These are phyloP conservation scores for Syrmaticus mikado DNA, from an alignment of 2,113 vertebrate species.

Conservation along the genomic window DNA sequence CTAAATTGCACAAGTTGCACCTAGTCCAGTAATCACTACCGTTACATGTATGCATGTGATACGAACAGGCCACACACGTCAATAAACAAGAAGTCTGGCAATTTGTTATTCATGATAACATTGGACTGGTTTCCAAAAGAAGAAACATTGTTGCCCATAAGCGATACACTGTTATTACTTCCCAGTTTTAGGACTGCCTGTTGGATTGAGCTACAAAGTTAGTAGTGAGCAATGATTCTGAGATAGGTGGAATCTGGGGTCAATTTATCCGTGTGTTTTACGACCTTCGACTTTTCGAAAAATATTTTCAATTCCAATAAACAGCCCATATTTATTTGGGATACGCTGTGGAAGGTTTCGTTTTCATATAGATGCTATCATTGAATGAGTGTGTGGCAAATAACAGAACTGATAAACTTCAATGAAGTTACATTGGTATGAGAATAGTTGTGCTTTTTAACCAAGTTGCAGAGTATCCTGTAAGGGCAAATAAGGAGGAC, in stretches of 20 bases:
- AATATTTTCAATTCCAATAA: not conserved
- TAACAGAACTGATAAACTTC: slow-evolving; percentile 9
- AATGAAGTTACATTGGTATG: not conserved
- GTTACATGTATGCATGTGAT: not conserved
- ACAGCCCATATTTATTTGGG: not conserved
- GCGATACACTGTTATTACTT: not conserved
- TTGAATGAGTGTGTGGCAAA: not conserved
- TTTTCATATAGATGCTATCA: not conserved
- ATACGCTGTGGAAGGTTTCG: not conserved
- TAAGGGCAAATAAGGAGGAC: not conserved
- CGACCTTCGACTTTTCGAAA: not conserved
- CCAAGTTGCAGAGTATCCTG: not conserved
- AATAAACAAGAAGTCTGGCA: not conserved
- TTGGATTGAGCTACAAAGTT: not conserved
- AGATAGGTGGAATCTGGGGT: not conserved
- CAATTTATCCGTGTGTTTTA: not conserved
- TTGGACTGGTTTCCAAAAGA: not conserved
- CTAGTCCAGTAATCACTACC: fast-evolving
- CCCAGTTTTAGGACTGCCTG: not conserved
- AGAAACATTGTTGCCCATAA: not conserved
- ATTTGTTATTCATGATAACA: not conserved
- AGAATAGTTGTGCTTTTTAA: slow-evolving; percentile 1
- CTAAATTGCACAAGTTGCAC: not conserved
- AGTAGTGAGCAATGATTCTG: not conserved
- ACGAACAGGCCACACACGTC: fast-evolving